Conservation (phyloP, 2,797 vertebrate species). For the Cephalopachus bancanus region DNA sequence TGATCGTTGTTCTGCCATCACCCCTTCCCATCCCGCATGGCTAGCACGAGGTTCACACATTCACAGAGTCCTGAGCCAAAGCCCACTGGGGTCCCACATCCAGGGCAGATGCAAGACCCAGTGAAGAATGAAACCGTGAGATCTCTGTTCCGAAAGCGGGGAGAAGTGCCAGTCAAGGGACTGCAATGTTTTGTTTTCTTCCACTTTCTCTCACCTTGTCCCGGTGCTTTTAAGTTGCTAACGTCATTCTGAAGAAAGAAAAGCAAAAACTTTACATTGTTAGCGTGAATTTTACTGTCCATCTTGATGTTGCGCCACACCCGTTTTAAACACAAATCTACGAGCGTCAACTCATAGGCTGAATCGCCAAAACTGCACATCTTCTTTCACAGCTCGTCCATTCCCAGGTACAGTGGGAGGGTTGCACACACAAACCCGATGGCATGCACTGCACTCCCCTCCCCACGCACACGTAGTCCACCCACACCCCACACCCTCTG, state of each 20-base stretch:
- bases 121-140: rapidly evolving
- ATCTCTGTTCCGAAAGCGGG: not conserved
- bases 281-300: not conserved
- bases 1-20: not conserved
- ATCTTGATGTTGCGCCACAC: not conserved
- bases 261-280: not conserved
- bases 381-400: rapidly evolving
- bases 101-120: not conserved
- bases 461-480: rapidly evolving
- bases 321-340: not conserved
- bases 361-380: not conserved
- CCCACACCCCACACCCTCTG: not conserved
- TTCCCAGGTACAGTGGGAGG: rapidly evolving
- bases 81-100: not conserved
- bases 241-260: not conserved
- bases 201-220: not conserved
- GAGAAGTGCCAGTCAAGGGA: rapidly evolving
- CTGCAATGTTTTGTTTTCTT: not conserved
- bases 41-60: not conserved
- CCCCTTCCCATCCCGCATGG: rapidly evolving
- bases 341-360: not conserved
- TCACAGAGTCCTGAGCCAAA: not conserved
- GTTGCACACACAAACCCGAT: rapidly evolving
- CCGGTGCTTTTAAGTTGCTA: not conserved
- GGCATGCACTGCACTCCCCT: not conserved